A percentile compares a stretch with the other conserved stretches of the same genome.
Conservation (phyloP, 2,113 vertebrate genomes). For the Nyctibius bracteatus region DNA sequence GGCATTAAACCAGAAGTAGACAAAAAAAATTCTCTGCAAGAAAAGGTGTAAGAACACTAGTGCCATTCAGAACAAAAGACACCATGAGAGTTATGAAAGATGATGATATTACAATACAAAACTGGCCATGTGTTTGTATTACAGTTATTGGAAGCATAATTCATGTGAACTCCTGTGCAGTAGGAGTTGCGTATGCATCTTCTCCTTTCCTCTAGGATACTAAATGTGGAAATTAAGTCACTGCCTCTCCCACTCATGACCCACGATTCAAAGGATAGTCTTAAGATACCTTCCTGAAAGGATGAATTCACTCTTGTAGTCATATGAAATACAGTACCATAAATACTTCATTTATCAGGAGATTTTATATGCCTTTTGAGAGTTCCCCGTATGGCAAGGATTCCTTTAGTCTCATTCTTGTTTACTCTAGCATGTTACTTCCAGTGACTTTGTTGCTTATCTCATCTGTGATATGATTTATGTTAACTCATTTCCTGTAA, state of each 20-base stretch:
- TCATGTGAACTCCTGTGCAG: background rate
- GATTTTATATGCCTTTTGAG: constrained; percentile 35
- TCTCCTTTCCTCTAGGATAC: background rate
- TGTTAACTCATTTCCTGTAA: constrained; percentile 48
- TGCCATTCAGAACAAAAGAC: background rate
- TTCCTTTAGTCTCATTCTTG: constrained; percentile 31
- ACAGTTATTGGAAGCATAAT: background rate
- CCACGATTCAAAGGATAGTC: background rate
- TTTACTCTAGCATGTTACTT: constrained; percentile 46
- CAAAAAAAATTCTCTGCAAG: background rate
- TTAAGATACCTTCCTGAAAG: background rate
- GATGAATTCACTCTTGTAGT: background rate
- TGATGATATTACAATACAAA: background rate
- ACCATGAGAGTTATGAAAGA: background rate
- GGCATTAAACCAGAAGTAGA: background rate
- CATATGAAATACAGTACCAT: background rate
- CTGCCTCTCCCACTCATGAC: background rate
- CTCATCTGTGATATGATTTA: constrained; percentile 46
- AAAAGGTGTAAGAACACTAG: background rate
- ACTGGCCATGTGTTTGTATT: background rate
- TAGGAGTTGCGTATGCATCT: background rate
- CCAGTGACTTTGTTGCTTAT: constrained; percentile 49
- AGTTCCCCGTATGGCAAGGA: background rate
- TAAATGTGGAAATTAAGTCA: background rate
- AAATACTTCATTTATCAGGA: constrained; percentile 38